Conservation (phyloP, 2,888 invertebrate species). For the Sphaerolaimus hirsutus region DNA sequence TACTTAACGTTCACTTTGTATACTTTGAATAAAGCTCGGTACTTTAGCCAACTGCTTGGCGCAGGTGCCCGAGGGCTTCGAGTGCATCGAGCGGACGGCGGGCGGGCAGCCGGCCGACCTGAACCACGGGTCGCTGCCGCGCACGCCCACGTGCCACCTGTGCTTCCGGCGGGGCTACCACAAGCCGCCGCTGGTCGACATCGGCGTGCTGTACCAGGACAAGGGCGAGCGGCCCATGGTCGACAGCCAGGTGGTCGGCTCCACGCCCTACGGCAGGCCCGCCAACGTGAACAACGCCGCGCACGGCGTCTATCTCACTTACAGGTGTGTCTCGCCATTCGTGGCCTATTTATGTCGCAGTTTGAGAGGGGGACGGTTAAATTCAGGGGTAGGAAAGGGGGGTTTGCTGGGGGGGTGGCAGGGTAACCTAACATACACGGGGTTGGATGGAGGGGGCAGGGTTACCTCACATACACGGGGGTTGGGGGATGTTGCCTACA, state of each 20-base stretch:
- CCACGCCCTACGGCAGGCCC: conserved; percentile 55
- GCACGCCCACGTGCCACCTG: conserved; percentile 71
- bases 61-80: conserved; percentile 47
- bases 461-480: too few relatives aligned
- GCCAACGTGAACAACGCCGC: conserved; percentile 53
- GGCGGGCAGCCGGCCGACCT: conserved; percentile 64
- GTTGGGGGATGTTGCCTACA: too few relatives aligned
- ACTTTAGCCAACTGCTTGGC: too few relatives aligned
- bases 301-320: conserved; percentile 30
- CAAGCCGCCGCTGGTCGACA: conserved; percentile 82
- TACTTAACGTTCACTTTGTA: too few relatives aligned
- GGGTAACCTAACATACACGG: too few relatives aligned
- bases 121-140: conserved; percentile 84
- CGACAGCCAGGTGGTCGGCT: conserved; percentile 62
- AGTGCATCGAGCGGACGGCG: conserved; percentile 49
- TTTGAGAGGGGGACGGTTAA: too few relatives aligned
- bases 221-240: conserved; percentile 51
- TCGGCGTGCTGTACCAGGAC: conserved; percentile 85
- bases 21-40: too few relatives aligned
- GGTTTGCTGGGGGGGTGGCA: too few relatives aligned
- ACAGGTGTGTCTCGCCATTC: too few relatives aligned
- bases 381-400: too few relatives aligned
- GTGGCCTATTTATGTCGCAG: too few relatives aligned
- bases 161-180: conserved; percentile 75
- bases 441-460: too few relatives aligned